Conservation (phyloP, 2,797 vertebrate species). For the Fistularia commersonii region DNA sequence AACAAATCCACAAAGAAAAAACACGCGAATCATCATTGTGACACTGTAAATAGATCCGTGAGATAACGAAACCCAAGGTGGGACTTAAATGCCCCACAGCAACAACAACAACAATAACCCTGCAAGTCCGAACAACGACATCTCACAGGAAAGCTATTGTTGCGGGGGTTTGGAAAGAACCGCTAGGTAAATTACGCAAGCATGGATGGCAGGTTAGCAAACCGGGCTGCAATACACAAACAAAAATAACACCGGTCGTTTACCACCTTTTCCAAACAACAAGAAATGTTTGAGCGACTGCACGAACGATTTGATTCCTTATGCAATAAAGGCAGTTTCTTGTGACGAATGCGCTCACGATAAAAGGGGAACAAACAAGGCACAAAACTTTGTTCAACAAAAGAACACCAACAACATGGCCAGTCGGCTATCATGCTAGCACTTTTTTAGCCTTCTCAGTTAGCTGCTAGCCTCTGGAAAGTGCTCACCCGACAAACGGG, state of each 20-base stretch:
- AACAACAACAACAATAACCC: slow-evolving; percentile 5
- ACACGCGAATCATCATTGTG: too few species aligned
- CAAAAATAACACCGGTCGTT: slow-evolving; percentile 21
- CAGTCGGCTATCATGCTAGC: slow-evolving; percentile 47
- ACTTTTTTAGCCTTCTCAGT: slow-evolving; percentile 24
- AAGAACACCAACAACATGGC: slow-evolving; percentile 47
- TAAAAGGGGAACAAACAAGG: accelerated
- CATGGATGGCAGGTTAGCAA: slow-evolving; percentile 37
- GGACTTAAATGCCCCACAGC: too few species aligned
- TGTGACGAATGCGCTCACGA: accelerated
- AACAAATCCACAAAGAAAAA: too few species aligned
- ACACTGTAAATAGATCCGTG: too few species aligned
- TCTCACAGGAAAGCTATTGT: slow-evolving; percentile 32
- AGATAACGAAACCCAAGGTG: too few species aligned
- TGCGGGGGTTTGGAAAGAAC: slow-evolving; percentile 8
- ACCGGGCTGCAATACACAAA: slow-evolving; percentile 52
- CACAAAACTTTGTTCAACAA: slow-evolving; percentile 36
- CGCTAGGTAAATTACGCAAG: slow-evolving; percentile 37
- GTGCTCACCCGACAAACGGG: slow-evolving; percentile 46
- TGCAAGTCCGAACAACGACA: too few species aligned
- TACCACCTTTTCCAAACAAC: not conserved
- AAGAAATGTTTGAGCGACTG: too few species aligned
- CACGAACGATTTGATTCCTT: not conserved
- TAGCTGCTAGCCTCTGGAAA: slow-evolving; percentile 23
- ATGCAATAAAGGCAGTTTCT: too few species aligned